Base-by-base conservation (phyloP, 2,888 invertebrate genomes). In the Macaria liturata region DNA sequence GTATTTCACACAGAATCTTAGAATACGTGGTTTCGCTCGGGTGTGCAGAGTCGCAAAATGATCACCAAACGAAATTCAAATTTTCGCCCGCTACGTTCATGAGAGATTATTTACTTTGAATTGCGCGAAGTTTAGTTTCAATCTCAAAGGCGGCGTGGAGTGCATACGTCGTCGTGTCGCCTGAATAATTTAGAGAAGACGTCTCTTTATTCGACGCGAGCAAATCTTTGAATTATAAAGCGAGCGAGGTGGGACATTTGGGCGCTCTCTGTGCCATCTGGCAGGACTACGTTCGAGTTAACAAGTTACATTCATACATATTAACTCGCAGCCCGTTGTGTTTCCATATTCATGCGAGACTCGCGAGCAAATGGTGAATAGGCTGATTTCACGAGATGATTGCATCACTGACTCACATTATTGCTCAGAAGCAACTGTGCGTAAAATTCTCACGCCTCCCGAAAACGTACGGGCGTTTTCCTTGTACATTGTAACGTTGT, bases 171-270 rank as follows among this genome's bases (percentile, higher is more conserved):
- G 63, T 67, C 71, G 58, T 64, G 65, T 68, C 61, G 61, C 60
- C 57, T 87, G 88, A 88, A 89, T 90, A 82, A 85, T 88, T 87
- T 80, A 86, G 68, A 61, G 67, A 71, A 74, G 74, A 78, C 78
- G 78, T 77, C 80, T 83, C 82, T 84, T 86, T 86, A 84, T 84
- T 80, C 81, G 80, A 73, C 75, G 78, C 75, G 78, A 86, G 81
- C 80, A 84, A 86, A 88, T 88, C 86, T 86, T 84, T 88, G 87
- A 87, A 88, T 90, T 89, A 88, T 88, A 85, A 84, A 88, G 81
- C 70, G 71, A 74, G 78, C 75, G 78, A 81, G 78, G 77, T 74
- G 75, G 73, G 76, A 75, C 70, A 74, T 78, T 77, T 76, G 73
- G 75, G 74, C 74, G 75, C 69, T 73, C 74, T 72, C 66, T 72